phyloP scores from a whole-genome alignment of 1,140 invertebrate genomes.

The Scylla paramamosain region DNA sequence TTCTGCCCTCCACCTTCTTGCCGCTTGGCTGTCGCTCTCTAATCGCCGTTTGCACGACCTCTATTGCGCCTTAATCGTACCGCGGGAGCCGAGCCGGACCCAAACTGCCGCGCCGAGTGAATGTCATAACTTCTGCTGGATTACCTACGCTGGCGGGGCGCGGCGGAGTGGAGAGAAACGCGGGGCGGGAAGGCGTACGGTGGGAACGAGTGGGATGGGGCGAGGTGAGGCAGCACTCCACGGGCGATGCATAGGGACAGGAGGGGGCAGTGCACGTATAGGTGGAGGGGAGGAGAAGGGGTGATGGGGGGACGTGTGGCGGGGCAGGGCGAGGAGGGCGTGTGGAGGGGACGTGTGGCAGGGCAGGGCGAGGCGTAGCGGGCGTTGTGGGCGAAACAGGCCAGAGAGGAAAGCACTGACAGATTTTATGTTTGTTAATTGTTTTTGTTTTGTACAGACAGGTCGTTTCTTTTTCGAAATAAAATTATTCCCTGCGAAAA shows the following conservation, averaged over 20 bases:
- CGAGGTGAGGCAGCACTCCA: neutral
- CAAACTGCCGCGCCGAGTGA: neutral
- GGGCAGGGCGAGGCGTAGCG: neutral
- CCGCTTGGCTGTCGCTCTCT: neutral
- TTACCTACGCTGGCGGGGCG: neutral
- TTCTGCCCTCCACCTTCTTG: neutral
- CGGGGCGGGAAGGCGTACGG: neutral
- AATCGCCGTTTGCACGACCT: neutral
- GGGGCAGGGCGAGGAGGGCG: neutral
- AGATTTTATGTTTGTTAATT: no score
- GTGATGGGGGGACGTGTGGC: neutral
- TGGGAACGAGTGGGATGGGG: neutral
- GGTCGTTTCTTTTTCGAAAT: no score
- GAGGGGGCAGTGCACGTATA: neutral
- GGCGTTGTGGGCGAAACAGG: no score
- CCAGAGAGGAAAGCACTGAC: no score
- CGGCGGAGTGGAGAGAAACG: neutral
- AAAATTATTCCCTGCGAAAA: no score
- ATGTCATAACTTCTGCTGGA: neutral
- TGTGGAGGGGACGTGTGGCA: neutral
- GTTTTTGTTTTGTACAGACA: no score
- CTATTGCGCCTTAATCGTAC: neutral
- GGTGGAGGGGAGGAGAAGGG: neutral
- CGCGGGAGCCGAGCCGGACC: neutral
- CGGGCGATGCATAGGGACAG: neutral